Evolutionary conservation across 2,888 invertebrate genomes (phyloP), one percentile per base, ranked within the genome.

Genomic region (Cephalotes varians): DNA sequence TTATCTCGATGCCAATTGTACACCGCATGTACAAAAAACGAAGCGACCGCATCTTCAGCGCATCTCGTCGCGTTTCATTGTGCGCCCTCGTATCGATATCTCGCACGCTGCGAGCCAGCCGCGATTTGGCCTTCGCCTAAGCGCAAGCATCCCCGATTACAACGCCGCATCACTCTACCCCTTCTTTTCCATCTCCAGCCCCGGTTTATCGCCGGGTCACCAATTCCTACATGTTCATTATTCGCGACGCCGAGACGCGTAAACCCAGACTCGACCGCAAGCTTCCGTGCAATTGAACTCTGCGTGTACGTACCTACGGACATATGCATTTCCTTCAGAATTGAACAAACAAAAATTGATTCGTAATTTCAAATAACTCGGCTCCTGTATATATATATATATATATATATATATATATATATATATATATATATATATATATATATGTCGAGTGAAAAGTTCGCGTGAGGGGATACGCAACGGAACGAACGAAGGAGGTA

Each of bases 401-500:
- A n/a, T n/a, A n/a, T n/a, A n/a, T n/a, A n/a, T n/a, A n/a, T n/a
- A n/a, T n/a, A n/a, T n/a, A n/a, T n/a, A n/a, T n/a, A n/a, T n/a
- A n/a, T n/a, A n/a, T n/a, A n/a, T n/a, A n/a, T n/a, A n/a, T n/a
- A n/a, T n/a, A n/a, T n/a, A n/a, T n/a, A n/a, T n/a, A 73, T 15
- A 25, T 12, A 9, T 31, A 34, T 31, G 69, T 7, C 54, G 65
- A 67, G 25, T 44, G 31, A 34, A 31, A 34, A 74, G 21, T 62
- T 71, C 6, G 28, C 49, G 60, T 31, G 74, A 9, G 25, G 25
- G 12, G 34, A 10, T 80, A 86, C 71, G 87, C 83, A 37, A 80
- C 83, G 81, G 79, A 76, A 85, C 81, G 82, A 83, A 84, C 81
- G 86, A 88, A 91, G 88, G 91, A 92, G 90, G 91, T 92, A 93